Evolutionary conservation across 2,113 vertebrate species (phyloP), one percentile per base, ranked within the genome.

Genomic region (Channa argus): DNA sequence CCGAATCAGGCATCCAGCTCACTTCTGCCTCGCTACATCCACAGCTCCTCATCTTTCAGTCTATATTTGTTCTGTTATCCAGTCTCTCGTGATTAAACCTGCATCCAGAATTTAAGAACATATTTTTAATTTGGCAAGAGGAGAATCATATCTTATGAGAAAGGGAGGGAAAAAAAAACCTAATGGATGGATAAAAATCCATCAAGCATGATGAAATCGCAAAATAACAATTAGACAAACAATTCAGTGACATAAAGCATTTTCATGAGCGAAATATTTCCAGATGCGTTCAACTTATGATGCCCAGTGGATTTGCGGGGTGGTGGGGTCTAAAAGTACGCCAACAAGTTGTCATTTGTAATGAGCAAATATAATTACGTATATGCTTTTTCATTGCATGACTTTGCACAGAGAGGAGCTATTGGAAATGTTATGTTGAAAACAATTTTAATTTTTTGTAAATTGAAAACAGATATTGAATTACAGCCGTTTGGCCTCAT

Each of bases 241-340:
- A 73, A 15, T 53, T 62, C 45, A 63, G 11, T 15, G 34, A 79
- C 71, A 70, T 55, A 70, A 71, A 72, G 8, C 38, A 47, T 68
- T 79, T 47, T 14, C 66, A 36, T 64, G 55, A 60, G 14, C 52
- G 79, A 85, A 89, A 59, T 79, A n/a, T 63, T 85, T 83, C 77
- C 85, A 85, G 74, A 86, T 87, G 85, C 69, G 43, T 71, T 79
- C 43, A 64, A 73, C 44, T 49, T 53, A 62, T 56, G 79, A 77
- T 77, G 60, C 61, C 63, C 56, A 59, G 9, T 15, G 63, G 60
- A 60, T 72, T 67, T 45, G 24, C 24, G 24, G 24, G 24, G 24
- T 24, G 8, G 43, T 38, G 13, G 39, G 49, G 47, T 39, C 50
- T 71, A 15, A 5, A 63, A 54, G 9, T 56, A 52, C 46, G 70